Evolutionary conservation across 2,888 invertebrate genomes (phyloP).

Genomic region (Stenoptilia bipunctidactyla): DNA sequence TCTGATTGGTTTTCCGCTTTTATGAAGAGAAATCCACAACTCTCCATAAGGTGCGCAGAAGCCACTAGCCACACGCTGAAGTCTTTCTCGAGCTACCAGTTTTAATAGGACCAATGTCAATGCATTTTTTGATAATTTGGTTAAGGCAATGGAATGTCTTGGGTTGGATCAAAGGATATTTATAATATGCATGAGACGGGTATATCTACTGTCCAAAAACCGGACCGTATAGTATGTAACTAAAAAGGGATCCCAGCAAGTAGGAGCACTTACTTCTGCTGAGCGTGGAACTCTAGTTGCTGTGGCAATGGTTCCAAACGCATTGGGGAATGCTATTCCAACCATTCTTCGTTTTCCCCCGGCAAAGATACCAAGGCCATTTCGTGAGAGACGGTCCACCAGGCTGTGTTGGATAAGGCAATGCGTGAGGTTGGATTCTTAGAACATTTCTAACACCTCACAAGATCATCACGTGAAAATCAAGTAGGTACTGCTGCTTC

Average conservation of each 20-base stretch:
- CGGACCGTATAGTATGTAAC: conserved; percentile 12
- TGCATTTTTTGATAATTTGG: conserved; percentile 13
- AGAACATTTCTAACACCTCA: no score
- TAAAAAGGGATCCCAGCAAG: conserved; percentile 13
- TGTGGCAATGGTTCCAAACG: conserved; percentile 17
- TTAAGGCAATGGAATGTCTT: conserved; percentile 9
- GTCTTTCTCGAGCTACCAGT: conserved; percentile 11
- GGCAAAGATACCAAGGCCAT: conserved; percentile 12
- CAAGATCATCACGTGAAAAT: no score
- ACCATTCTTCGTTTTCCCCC: conserved; percentile 16
- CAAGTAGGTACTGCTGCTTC: no score
- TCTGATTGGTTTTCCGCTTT: no score
- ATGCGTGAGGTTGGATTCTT: conserved; percentile 17
- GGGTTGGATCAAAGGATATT: conserved; percentile 10
- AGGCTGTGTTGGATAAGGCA: conserved; percentile 14
- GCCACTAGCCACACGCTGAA: no score
- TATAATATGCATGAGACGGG: conserved; percentile 15
- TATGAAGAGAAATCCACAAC: no score
- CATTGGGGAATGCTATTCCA: conserved; percentile 15
- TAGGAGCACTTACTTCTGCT: conserved; percentile 17
- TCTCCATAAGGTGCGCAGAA: no score
- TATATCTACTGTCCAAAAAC: no score
- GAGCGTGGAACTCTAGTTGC: conserved; percentile 23
- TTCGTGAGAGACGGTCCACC: conserved; percentile 18
- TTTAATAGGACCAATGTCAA: conserved; percentile 12